phyloP scores from a whole-genome alignment of 2,888 invertebrate genomes.

The Anorthoa munda region DNA sequence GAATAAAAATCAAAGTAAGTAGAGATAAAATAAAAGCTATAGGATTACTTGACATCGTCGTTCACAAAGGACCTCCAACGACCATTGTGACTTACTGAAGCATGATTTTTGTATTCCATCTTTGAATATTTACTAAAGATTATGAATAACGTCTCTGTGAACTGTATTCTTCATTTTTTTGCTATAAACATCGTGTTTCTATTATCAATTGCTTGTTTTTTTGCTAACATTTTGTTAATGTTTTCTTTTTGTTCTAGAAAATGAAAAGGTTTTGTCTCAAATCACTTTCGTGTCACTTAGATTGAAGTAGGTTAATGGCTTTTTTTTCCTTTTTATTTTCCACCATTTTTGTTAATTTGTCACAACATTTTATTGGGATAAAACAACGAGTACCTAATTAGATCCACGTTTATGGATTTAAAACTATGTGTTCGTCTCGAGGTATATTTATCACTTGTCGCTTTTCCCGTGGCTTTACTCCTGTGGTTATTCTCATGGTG shows the following conservation, averaged over 20 bases:
- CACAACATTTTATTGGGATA: background rate
- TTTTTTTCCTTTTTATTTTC: background rate
- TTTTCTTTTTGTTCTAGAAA: slow-evolving; percentile 19
- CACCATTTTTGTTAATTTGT: background rate
- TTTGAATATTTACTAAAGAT: slow-evolving; percentile 64
- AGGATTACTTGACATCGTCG: slow-evolving; percentile 60
- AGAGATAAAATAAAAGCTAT: slow-evolving; percentile 57
- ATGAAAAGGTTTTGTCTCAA: slow-evolving; percentile 26
- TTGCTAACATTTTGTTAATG: slow-evolving; percentile 17
- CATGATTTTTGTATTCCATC: slow-evolving; percentile 60
- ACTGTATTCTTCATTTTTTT: slow-evolving; percentile 48
- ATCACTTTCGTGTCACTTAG: background rate
- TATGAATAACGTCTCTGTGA: slow-evolving; percentile 57
- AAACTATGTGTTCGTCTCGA: too few species aligned
- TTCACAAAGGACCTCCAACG: slow-evolving; percentile 59
- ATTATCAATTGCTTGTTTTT: slow-evolving; percentile 45
- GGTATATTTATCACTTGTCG: too few species aligned
- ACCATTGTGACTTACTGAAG: slow-evolving; percentile 64
- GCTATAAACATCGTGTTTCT: slow-evolving; percentile 35
- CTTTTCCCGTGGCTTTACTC: too few species aligned
- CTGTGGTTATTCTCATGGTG: too few species aligned
- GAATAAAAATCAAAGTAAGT: slow-evolving; percentile 55
- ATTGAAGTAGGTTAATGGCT: slow-evolving; percentile 22
- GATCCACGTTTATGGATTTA: too few species aligned
- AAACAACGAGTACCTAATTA: too few species aligned